These are phyloP conservation scores for Rhinolophus ferrumequinum DNA, from an alignment of 2,113 vertebrate genomes.

Conservation along the genomic window DNA sequence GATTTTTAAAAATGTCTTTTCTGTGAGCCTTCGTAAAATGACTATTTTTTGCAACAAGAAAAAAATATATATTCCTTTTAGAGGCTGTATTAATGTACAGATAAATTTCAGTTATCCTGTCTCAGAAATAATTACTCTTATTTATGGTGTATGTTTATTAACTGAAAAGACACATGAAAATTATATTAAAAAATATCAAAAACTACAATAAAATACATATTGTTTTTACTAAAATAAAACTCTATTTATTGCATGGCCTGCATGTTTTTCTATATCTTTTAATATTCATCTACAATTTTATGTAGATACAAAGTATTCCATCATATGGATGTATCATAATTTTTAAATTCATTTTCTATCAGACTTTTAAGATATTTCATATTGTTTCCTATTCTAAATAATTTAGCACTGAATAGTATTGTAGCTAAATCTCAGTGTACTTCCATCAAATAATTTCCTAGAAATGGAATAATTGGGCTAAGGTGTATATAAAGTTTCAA, in stretches of 20 bases:
- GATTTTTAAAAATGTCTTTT: neutral
- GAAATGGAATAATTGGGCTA: neutral
- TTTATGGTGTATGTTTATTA: neutral
- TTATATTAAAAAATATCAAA: neutral
- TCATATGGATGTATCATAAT: neutral
- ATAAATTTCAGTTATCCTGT: neutral
- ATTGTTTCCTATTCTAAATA: neutral
- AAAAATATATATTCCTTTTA: constrained; percentile 3
- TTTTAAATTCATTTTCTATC: neutral
- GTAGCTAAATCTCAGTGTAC: constrained; percentile 5
- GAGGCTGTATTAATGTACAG: neutral
- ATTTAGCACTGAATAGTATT: neutral
- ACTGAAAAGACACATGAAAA: neutral
- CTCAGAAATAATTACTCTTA: neutral
- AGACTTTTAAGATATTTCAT: neutral
- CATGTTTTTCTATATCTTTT: neutral
- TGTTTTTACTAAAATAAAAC: neutral
- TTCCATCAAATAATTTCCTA: constrained; percentile 8
- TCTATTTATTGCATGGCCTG: neutral
- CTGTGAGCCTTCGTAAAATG: neutral
- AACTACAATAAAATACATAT: neutral
- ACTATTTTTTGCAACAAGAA: neutral
- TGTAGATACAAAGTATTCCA: neutral
- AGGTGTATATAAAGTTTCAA: constrained; percentile 11
- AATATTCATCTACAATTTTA: neutral